These are phyloP conservation scores for Drosophila asahinai DNA, from an alignment of 1,140 invertebrate genomes.

Conservation along the genomic window DNA sequence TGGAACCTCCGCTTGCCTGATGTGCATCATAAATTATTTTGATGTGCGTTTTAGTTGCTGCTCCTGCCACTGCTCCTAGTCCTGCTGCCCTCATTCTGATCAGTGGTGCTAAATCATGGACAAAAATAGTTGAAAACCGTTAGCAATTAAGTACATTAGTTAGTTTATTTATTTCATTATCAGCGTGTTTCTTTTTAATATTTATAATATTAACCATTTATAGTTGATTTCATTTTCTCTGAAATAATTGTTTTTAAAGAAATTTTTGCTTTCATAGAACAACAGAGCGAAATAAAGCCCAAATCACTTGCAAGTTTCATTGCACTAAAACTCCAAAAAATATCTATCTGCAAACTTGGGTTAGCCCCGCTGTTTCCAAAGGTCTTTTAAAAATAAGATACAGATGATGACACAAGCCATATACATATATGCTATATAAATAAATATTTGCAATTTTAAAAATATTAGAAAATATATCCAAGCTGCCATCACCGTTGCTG, in stretches of 20 bases:
- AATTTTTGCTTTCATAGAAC: background rate
- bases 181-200: background rate
- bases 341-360: too few relatives aligned
- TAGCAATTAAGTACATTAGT: too few relatives aligned
- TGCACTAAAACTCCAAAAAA: too few relatives aligned
- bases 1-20: slow-evolving; percentile 49
- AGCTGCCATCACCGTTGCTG: slow-evolving; percentile 21
- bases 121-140: background rate
- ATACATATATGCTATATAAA: background rate
- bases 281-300: too few relatives aligned
- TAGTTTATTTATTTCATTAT: background rate
- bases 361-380: too few relatives aligned
- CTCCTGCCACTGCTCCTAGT: slow-evolving; percentile 8
- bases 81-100: slow-evolving; percentile 1
- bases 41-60: slow-evolving; percentile 70
- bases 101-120: slow-evolving; percentile 8
- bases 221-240: background rate
- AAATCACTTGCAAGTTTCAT: too few relatives aligned
- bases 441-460: background rate
- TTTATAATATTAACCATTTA: too few relatives aligned
- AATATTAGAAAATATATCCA: slow-evolving; percentile 6
- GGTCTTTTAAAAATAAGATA: too few relatives aligned
- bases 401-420: too few relatives aligned
- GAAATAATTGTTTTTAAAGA: background rate
- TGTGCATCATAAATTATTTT: slow-evolving; percentile 82